These are phyloP conservation scores for Lota lota DNA, from an alignment of 2,113 vertebrate species.

Conservation along the genomic window DNA sequence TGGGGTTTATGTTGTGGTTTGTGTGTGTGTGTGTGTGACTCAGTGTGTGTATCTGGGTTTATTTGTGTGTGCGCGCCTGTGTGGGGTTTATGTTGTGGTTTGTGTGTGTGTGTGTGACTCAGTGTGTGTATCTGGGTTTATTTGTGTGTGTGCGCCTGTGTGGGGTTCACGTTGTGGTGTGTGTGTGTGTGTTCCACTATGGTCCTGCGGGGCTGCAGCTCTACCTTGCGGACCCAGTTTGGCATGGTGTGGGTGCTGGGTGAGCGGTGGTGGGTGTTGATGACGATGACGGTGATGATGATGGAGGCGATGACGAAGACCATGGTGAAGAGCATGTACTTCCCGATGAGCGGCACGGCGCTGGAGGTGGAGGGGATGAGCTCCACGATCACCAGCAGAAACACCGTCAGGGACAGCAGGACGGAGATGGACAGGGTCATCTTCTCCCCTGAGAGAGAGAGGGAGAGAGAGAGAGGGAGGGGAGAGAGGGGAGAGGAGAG, in stretches of 20 bases:
- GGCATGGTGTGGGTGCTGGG: constrained; percentile 97
- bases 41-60: background rate
- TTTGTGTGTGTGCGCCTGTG: constrained; percentile 9
- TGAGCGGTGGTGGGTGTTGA: constrained; percentile 96
- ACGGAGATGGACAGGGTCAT: constrained; percentile 98
- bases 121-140: constrained; percentile 1
- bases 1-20: too few species aligned
- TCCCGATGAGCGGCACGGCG: constrained; percentile 93
- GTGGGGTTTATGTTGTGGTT: too few species aligned
- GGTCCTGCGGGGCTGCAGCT: constrained; percentile 9
- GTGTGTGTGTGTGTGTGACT: background rate
- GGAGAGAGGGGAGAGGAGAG: background rate
- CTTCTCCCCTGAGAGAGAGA: constrained; percentile 83
- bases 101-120: background rate
- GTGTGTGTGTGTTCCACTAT: too few species aligned
- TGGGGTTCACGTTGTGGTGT: background rate
- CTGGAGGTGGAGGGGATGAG: constrained; percentile 97
- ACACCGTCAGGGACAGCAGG: constrained; percentile 93
- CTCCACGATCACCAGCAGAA: constrained; percentile 97
- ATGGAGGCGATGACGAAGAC: constrained; percentile 95
- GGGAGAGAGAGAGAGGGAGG: background rate
- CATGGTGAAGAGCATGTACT: constrained; percentile 99
- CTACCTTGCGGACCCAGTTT: constrained; percentile 91
- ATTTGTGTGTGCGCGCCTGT: too few species aligned
- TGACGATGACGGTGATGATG: constrained; percentile 95